Evolutionary conservation across 2,113 vertebrate species (phyloP), one percentile per base, ranked within the genome.

Genomic region (Columba janthina): DNA sequence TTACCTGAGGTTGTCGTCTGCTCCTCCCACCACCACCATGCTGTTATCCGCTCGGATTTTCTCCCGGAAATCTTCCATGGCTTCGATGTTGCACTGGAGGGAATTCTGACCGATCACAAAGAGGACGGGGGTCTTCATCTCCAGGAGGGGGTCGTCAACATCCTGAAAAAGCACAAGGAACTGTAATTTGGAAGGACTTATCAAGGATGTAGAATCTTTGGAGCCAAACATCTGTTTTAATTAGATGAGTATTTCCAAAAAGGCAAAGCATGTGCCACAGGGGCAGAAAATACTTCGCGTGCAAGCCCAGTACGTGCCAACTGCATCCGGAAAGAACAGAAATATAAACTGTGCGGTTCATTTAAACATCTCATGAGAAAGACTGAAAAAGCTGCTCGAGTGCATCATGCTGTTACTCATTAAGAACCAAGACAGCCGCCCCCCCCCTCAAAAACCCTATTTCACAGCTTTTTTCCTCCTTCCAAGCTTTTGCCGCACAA

Each of bases 51-150:
- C 99, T 58, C 99, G 98, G 40, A 99, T 98, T 94, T 99, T 99
- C 98, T 99, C 99, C 81, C 99, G 97, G 96, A 99, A 99, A 97
- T 99, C 99, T 94, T 99, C 99, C 98, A 99, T 99, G 53, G 98
- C 98, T 74, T 99, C 99, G 0, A 98, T 92, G 72, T 98, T 98
- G 92, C 99, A 99, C 98, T 99, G 99, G 66, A 99, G 97, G 18
- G 99, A 98, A 40, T 99, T 99, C 98, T 99, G 99, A 14, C 99
- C 99, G 2, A 99, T 98, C 54, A 99, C 99, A 69, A 99, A 99
- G 90, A 99, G 98, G 74, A 99, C 99, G 0, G 99, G 99, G 21
- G 99, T 99, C 98, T 99, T 99, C 99, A 99, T 99, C 95, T 99
- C 99, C 97, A 99, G 98, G n/a, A 99, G 98, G 1, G 99, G 99